Base-by-base conservation (phyloP, 2,113 vertebrate genomes). In the Bungarus multicinctus region DNA sequence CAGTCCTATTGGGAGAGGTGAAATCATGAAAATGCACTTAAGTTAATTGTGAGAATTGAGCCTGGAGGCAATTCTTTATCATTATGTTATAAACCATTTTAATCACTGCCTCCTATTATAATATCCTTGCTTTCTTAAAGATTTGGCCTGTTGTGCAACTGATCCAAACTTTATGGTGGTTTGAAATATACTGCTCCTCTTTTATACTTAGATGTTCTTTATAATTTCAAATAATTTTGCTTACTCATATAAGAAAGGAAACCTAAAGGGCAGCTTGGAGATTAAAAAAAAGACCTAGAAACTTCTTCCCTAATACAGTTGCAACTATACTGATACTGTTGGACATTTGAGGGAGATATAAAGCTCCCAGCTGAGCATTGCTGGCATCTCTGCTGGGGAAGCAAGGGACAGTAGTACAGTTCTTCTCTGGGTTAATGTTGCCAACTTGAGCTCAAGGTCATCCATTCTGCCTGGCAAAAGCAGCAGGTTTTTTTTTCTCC, bases 371-470 rank as follows among this genome's bases (percentile, higher is more conserved):
- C 55, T 45, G 27, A 9, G 1, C 22, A 45, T 8, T 57, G 54
- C 30, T 85, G 69, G 9, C 16, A n/a, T 53, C 30, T 54, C 53
- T 50, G 39, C 22, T 50, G 27, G 47, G 30, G 43, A 52, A 12
- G 85, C 25, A 39, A 86, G 27, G 60, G 30, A 74, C 39, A 6
- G 47, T 5, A 22, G 4, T 89, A 86, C n/a, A 20, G 0, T 23
- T 92, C 93, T 69, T 25, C 34, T 53, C 69, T 8, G 7, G 25
- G 69, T 47, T 47, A 11, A 1, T 93, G 85, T 92, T 96, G 95
- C 97, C 96, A 96, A 90, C 34, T 95, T 85, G 90, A 16, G 87
- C 91, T 94, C 47, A 53, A 89, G 96, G 95, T 95, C 94, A 91
- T 0, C 34, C 95, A 87, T 93, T 43, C 5, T 4, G 22, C 69